phyloP scores from a whole-genome alignment of 2,888 invertebrate species.

The Hanleya hanleyi region DNA sequence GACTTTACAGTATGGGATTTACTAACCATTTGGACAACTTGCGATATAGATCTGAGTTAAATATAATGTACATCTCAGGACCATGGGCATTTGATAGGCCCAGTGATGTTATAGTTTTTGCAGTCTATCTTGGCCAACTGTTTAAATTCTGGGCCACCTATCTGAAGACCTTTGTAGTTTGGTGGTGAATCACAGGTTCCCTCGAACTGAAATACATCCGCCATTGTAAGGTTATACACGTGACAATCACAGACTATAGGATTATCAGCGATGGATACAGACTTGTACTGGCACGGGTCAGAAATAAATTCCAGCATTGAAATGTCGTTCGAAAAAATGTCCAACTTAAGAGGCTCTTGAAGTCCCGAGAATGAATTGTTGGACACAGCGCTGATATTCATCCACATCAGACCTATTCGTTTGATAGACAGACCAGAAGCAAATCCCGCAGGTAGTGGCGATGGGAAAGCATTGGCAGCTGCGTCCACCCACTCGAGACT shows the following conservation, averaged over 20 bases:
- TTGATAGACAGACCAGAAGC: neutral
- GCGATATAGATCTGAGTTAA: too few relatives aligned
- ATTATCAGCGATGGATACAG: neutral
- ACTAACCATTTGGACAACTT: too few relatives aligned
- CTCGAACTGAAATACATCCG: neutral
- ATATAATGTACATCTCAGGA: neutral
- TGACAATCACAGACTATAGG: slow-evolving; percentile 8
- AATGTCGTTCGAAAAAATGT: neutral
- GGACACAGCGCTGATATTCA: neutral
- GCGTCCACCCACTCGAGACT: slow-evolving; percentile 11
- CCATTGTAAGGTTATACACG: neutral
- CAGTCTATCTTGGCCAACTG: neutral
- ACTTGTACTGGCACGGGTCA: neutral
- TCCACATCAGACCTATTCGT: neutral
- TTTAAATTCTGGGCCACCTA: neutral
- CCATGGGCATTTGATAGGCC: neutral
- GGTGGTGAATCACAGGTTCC: slow-evolving; percentile 5
- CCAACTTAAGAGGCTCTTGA: neutral
- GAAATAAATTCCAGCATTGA: neutral
- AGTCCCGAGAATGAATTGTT: neutral
- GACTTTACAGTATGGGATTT: too few relatives aligned
- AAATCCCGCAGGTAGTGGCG: neutral
- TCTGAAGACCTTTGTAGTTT: neutral
- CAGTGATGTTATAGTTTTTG: neutral
- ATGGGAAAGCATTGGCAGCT: neutral